Conservation (phyloP, 1,140 invertebrate genomes). For the Pentalonia nigronervosa region DNA sequence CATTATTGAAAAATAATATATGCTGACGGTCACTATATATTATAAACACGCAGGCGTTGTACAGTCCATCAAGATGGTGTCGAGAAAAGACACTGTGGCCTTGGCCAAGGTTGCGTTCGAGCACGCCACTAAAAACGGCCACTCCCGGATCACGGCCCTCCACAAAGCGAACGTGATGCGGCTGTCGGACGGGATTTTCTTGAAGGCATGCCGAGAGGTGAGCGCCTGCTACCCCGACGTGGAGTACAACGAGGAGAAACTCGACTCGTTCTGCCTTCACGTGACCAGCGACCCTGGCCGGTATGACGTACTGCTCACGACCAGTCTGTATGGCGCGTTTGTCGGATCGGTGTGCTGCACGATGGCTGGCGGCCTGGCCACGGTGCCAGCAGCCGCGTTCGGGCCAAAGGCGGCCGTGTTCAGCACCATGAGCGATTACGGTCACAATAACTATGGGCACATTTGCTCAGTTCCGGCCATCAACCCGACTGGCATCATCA, state of each 20-base stretch:
- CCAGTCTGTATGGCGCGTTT: constrained; percentile 96
- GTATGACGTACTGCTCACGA: constrained; percentile 95
- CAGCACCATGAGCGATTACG: constrained; percentile 92
- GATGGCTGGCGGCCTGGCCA: constrained; percentile 95
- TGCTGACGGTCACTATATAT: no score
- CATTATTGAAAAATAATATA: no score
- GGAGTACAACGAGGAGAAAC: constrained; percentile 95
- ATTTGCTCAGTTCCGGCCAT: constrained; percentile 79
- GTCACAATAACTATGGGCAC: constrained; percentile 89
- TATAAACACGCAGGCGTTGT: neutral
- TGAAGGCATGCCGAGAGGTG: constrained; percentile 80
- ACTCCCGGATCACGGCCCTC: neutral
- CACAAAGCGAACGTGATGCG: constrained; percentile 41
- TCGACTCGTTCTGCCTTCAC: constrained; percentile 99
- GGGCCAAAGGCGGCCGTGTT: constrained; percentile 92
- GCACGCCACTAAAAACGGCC: neutral
- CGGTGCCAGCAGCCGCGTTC: constrained; percentile 93
- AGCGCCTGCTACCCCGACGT: constrained; percentile 88
- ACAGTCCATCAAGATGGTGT: constrained; percentile 48
- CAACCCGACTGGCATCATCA: constrained; percentile 96
- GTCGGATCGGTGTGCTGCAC: constrained; percentile 96
- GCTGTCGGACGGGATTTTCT: neutral
- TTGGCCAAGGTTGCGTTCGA: constrained; percentile 22
- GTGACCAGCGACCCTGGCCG: constrained; percentile 89
- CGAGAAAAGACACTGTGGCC: neutral